Conservation (phyloP, 2,888 invertebrate genomes). For the Eledone cirrhosa region DNA sequence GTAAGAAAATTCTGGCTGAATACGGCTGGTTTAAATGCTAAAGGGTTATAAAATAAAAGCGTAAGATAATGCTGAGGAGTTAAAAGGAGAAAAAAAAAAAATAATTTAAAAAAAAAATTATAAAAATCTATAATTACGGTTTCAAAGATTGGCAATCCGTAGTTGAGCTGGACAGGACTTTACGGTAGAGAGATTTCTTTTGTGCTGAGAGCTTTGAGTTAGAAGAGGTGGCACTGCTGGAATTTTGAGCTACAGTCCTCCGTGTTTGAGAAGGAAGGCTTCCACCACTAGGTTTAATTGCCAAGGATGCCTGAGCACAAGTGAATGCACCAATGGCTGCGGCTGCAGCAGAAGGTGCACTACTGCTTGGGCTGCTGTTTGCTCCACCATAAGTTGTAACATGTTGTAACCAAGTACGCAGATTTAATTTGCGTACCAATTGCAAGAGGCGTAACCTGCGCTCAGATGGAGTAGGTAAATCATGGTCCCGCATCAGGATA, state of each 20-base stretch:
- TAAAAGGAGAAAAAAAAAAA: too few species aligned
- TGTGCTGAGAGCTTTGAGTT: too few species aligned
- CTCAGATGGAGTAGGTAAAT: background rate
- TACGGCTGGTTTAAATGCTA: too few species aligned
- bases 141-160: too few species aligned
- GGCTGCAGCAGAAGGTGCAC: conserved; percentile 7
- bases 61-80: too few species aligned
- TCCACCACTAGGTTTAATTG: background rate
- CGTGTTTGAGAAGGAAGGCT: background rate
- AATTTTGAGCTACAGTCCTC: background rate
- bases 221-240: background rate
- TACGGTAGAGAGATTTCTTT: too few species aligned
- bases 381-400: conserved; percentile 19
- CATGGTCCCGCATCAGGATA: conserved; percentile 23
- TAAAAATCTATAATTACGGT: too few species aligned
- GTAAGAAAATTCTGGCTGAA: too few species aligned
- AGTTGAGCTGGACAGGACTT: too few species aligned
- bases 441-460: conserved; percentile 6
- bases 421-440: background rate
- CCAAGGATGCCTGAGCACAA: conserved; percentile 13
- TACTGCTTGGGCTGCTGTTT: background rate
- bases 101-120: too few species aligned
- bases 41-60: too few species aligned
- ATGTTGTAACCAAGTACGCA: conserved; percentile 23
- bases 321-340: conserved; percentile 20